Evolutionary conservation across 1,140 invertebrate genomes (phyloP).

Genomic region (Hycleus cichorii): DNA sequence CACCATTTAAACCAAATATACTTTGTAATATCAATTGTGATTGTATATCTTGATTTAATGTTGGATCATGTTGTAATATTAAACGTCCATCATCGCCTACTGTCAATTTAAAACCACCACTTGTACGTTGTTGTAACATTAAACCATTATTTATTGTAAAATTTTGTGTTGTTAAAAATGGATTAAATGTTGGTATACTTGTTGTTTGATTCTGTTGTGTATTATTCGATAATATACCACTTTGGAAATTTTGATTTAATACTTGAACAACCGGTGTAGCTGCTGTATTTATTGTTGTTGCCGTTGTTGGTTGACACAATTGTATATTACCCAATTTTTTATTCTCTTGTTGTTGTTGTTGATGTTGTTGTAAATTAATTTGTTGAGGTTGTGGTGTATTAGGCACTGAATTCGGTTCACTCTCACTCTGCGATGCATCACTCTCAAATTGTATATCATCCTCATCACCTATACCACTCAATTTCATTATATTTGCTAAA

Average conservation of each 20-base stretch:
- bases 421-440: slow-evolving; percentile 38
- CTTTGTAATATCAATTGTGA: slow-evolving; percentile 40
- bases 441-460: slow-evolving; percentile 41
- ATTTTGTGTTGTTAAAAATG: slow-evolving; percentile 35
- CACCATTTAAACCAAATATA: slow-evolving; percentile 37
- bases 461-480: slow-evolving; percentile 41
- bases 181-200: slow-evolving; percentile 29
- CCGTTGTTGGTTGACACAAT: slow-evolving; percentile 28
- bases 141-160: slow-evolving; percentile 40
- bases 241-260: slow-evolving; percentile 30
- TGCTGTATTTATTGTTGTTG: slow-evolving; percentile 21
- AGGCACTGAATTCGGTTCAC: slow-evolving; percentile 31
- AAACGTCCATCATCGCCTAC: slow-evolving; percentile 39
- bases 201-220: slow-evolving; percentile 20
- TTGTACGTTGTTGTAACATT: slow-evolving; percentile 30
- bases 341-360: slow-evolving; percentile 13
- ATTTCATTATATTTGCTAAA: slow-evolving; percentile 51
- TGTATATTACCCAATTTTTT: slow-evolving; percentile 37
- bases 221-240: slow-evolving; percentile 34
- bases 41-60: slow-evolving; percentile 37
- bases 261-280: slow-evolving; percentile 33
- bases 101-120: slow-evolving; percentile 38
- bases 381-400: slow-evolving; percentile 27
- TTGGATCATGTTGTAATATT: slow-evolving; percentile 40
- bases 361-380: slow-evolving; percentile 12